Conservation (phyloP, 2,888 invertebrate genomes). For the Lithosia quadra region DNA sequence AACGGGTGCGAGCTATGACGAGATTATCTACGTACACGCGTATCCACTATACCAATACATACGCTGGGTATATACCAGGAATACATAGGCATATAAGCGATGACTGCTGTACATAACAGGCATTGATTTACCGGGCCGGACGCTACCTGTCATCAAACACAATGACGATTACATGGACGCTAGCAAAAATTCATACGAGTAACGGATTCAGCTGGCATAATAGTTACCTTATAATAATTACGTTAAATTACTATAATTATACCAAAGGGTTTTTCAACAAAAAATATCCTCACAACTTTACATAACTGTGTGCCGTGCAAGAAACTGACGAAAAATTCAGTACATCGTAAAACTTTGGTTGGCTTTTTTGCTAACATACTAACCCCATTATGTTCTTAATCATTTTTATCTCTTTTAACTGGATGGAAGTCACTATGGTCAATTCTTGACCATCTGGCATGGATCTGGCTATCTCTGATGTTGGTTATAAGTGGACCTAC, state of each 20-base stretch:
- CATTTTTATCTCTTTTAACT: too few relatives aligned
- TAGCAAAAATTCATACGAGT: conserved; percentile 64
- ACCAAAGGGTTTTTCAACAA: background rate
- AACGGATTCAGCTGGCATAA: conserved; percentile 21
- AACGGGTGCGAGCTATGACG: conserved; percentile 86
- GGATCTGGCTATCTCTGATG: too few relatives aligned
- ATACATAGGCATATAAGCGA: conserved; percentile 79
- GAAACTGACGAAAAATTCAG: background rate
- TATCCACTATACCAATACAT: conserved; percentile 75
- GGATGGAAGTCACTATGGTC: too few relatives aligned
- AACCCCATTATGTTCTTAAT: too few relatives aligned
- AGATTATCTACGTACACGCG: conserved; percentile 85
- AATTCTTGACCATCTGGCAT: too few relatives aligned
- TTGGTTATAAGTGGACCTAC: too few relatives aligned
- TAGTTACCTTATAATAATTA: conserved; percentile 4
- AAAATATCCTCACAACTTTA: background rate
- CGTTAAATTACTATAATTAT: background rate
- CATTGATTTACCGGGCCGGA: conserved; percentile 83
- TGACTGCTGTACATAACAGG: conserved; percentile 74
- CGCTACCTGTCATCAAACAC: conserved; percentile 77
- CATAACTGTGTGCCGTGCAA: background rate
- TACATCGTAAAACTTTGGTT: background rate
- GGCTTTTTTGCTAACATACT: background rate
- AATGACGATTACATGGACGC: conserved; percentile 69
- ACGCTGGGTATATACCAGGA: conserved; percentile 73